Evolutionary conservation across 2,888 invertebrate species (phyloP).

Genomic region (Brachyptera putata): DNA sequence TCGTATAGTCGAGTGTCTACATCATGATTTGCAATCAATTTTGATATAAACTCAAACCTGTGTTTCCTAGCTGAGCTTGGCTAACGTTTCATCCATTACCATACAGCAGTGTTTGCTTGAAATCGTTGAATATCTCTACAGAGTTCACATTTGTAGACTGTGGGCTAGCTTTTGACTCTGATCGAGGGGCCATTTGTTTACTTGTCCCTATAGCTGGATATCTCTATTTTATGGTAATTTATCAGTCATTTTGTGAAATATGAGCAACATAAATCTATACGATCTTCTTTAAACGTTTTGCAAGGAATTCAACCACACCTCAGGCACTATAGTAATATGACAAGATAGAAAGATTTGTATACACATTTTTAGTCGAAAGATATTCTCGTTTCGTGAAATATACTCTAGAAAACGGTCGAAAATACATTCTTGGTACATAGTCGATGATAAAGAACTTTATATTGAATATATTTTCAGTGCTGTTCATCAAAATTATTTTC

Average conservation of each 20-base stretch:
- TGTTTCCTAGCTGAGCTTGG: too few species aligned
- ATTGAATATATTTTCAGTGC: neutral
- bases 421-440: too few species aligned
- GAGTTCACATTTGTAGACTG: too few species aligned
- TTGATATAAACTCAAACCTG: too few species aligned
- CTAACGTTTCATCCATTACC: too few species aligned
- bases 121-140: too few species aligned
- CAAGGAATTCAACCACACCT: slow-evolving; percentile 2
- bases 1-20: too few species aligned
- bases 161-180: neutral
- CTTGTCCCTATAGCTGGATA: neutral
- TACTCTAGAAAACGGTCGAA: too few species aligned
- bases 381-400: too few species aligned
- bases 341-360: slow-evolving; percentile 4
- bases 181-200: slow-evolving; percentile 11
- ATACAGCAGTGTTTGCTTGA: too few species aligned
- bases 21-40: too few species aligned
- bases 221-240: slow-evolving; percentile 13
- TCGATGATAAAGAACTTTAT: too few species aligned
- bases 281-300: slow-evolving; percentile 11
- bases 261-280: slow-evolving; percentile 4
- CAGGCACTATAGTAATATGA: neutral
- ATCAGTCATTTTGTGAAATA: slow-evolving; percentile 1
- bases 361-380: slow-evolving; percentile 8
- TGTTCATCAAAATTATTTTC: neutral